These are phyloP conservation scores for Naja naja DNA, from an alignment of 2,113 vertebrate genomes.

Conservation along the genomic window DNA sequence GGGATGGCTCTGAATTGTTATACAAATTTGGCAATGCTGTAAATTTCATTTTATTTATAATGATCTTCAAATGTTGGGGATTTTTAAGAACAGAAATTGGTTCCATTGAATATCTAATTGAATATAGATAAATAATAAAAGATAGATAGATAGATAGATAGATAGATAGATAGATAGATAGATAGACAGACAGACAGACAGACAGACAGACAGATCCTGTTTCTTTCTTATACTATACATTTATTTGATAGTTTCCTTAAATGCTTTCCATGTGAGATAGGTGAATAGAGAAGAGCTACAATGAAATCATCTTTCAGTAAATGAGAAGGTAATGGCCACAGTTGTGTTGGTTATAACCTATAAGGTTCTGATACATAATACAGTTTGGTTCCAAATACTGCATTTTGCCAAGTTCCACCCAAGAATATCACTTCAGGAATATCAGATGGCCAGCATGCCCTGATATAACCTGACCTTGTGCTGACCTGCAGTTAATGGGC, in stretches of 20 bases:
- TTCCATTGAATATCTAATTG: neutral
- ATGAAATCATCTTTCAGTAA: neutral
- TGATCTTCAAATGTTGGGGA: neutral
- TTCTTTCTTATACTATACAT: neutral
- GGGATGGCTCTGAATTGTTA: neutral
- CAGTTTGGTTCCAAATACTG: neutral
- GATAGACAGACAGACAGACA: too few species aligned
- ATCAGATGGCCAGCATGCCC: neutral
- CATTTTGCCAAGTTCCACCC: neutral
- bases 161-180: too few species aligned
- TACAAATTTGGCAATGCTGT: neutral
- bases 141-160: too few species aligned
- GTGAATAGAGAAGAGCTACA: neutral
- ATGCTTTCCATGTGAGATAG: neutral
- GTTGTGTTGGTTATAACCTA: neutral
- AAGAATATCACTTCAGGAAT: neutral
- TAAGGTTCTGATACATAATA: neutral
- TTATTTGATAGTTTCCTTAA: neutral
- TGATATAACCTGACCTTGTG: neutral
- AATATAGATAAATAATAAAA: neutral
- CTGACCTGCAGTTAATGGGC: neutral
- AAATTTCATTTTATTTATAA: neutral
- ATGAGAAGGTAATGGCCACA: neutral
- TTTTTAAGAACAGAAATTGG: neutral
- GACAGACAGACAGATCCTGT: neutral